Evolutionary conservation across 2,888 invertebrate genomes (phyloP).

Genomic region (Phyllotreta cruciferae): DNA sequence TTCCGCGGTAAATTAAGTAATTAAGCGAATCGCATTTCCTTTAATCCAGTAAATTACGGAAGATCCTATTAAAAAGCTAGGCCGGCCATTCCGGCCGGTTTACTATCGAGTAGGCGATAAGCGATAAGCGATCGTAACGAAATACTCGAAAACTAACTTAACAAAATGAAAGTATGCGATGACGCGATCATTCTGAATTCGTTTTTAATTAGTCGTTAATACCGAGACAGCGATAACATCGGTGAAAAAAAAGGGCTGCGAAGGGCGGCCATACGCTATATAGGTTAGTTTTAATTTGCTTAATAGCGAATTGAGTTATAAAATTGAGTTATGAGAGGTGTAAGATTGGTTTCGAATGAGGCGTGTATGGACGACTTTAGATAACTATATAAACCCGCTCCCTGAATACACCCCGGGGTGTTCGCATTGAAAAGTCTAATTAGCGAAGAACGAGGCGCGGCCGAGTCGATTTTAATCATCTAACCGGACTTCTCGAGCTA

Average conservation of each 20-base stretch:
- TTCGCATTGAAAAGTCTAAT: too few species aligned
- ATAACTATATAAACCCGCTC: constrained; percentile 19
- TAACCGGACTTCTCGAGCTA: too few species aligned
- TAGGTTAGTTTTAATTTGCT: not conserved
- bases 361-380: constrained; percentile 7
- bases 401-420: constrained; percentile 14
- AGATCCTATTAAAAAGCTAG: too few species aligned
- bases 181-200: constrained; percentile 33
- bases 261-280: not conserved
- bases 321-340: constrained; percentile 9
- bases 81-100: too few species aligned
- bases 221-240: constrained; percentile 36
- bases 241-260: too few species aligned
- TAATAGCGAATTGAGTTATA: not conserved
- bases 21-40: too few species aligned
- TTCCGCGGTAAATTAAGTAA: too few species aligned
- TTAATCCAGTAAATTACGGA: too few species aligned
- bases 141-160: constrained; percentile 33
- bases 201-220: constrained; percentile 48
- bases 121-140: constrained; percentile 31
- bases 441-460: too few species aligned
- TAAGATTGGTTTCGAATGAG: constrained; percentile 1
- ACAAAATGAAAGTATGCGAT: constrained; percentile 36
- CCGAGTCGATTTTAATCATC: too few species aligned
- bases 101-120: not conserved